phyloP scores from a whole-genome alignment of 2,888 invertebrate species.

The Sphaerophoria rueppellii region DNA sequence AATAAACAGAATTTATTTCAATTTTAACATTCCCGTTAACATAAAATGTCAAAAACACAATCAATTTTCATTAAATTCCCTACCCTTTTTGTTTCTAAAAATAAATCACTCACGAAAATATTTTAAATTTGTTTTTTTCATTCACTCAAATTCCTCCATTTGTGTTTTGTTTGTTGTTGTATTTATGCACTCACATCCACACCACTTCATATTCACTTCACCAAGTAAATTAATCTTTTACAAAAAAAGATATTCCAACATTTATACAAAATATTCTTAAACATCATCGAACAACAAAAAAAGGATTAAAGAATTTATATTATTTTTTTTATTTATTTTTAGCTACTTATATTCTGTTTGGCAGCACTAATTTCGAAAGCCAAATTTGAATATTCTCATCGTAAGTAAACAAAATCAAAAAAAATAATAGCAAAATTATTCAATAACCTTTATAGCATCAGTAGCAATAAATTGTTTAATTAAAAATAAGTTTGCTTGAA shows the following conservation, averaged over 20 bases:
- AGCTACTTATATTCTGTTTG: constrained; percentile 72
- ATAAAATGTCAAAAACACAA: no score
- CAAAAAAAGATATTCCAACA: constrained; percentile 11
- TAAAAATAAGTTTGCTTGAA: constrained; percentile 20
- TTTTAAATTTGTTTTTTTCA: no score
- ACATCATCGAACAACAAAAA: constrained; percentile 18
- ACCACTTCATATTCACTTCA: constrained; percentile 5
- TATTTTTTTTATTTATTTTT: constrained; percentile 68
- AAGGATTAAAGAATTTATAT: constrained; percentile 67
- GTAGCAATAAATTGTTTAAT: neutral
- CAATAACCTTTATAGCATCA: constrained; percentile 3
- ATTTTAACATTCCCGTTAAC: no score
- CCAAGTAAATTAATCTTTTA: constrained; percentile 28
- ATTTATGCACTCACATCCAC: constrained; percentile 17
- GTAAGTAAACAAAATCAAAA: constrained; percentile 63
- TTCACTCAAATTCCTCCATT: no score
- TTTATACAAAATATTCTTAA: neutral
- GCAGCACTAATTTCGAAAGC: constrained; percentile 73
- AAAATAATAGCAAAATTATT: constrained; percentile 30
- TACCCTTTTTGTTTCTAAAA: neutral
- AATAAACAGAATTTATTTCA: no score
- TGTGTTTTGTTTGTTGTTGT: neutral
- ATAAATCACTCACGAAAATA: constrained; percentile 6
- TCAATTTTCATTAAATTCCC: neutral
- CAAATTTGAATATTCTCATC: constrained; percentile 68